Percentiles rank a stretch among this genome's conserved stretches.
Conservation (phyloP, 1,140 invertebrate species). For the Bombus affinis region DNA sequence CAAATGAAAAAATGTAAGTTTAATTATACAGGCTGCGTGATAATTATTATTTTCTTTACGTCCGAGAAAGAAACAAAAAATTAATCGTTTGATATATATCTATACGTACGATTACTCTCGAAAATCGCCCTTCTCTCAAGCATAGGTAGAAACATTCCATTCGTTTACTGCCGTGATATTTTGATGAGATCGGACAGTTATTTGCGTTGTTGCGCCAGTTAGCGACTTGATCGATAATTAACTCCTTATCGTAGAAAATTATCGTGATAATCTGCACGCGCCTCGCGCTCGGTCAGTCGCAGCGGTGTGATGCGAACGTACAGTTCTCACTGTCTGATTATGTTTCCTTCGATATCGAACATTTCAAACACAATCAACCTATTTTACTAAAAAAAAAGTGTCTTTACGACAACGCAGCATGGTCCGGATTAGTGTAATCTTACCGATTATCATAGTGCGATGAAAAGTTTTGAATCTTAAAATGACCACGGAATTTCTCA, state of each 20-base stretch:
- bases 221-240: conserved; percentile 47
- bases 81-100: too few relatives aligned
- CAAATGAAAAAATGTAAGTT: too few relatives aligned
- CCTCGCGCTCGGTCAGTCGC: neutral
- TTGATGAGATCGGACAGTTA: neutral
- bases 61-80: too few relatives aligned
- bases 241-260: conserved; percentile 44
- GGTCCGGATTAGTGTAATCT: too few relatives aligned
- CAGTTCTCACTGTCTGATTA: neutral
- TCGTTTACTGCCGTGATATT: neutral
- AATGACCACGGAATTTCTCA: too few relatives aligned
- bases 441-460: too few relatives aligned
- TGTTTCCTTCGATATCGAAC: neutral
- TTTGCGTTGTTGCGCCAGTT: neutral
- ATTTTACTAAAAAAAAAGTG: neutral
- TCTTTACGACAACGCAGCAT: neutral
- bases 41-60: too few relatives aligned
- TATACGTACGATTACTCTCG: too few relatives aligned
- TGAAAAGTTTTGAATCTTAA: too few relatives aligned
- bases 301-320: neutral
- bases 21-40: neutral
- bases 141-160: neutral
- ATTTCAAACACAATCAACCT: too few relatives aligned
- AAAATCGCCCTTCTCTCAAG: too few relatives aligned
- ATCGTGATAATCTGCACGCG: conserved; percentile 14